These are phyloP conservation scores for Ctenoplectra terminalis DNA, from an alignment of 1,140 invertebrate genomes.

Conservation along the genomic window DNA sequence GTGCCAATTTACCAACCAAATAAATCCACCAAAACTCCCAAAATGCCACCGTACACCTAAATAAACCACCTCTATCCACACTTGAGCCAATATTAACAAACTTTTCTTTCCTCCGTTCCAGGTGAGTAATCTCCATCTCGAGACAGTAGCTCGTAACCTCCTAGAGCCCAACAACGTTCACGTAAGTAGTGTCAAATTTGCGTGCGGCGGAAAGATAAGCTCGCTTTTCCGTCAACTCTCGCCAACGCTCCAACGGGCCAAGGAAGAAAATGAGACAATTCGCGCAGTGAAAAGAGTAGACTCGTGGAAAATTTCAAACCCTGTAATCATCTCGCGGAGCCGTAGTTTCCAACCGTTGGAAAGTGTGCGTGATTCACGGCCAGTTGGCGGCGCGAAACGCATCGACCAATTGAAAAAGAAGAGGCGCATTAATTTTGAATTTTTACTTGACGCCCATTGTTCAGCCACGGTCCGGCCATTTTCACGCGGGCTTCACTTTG, in stretches of 20 bases:
- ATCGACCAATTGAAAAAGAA: slow-evolving; percentile 40
- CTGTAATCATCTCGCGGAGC: slow-evolving; percentile 7
- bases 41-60: too few species aligned
- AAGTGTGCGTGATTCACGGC: slow-evolving; percentile 17
- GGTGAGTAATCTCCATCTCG: slow-evolving; percentile 45
- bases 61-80: too few species aligned
- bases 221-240: too few species aligned
- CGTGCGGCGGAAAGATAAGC: too few species aligned
- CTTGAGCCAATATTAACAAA: too few species aligned
- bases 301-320: slow-evolving; percentile 5
- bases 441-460: slow-evolving; percentile 60
- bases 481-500: slow-evolving; percentile 47
- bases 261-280: background rate
- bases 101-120: slow-evolving; percentile 44
- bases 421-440: slow-evolving; percentile 54
- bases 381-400: slow-evolving; percentile 9
- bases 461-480: slow-evolving; percentile 28
- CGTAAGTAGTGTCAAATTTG: slow-evolving; percentile 41
- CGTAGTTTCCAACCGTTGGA: background rate
- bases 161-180: background rate
- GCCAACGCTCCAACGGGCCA: too few species aligned
- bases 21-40: too few species aligned
- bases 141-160: background rate
- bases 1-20: too few species aligned
- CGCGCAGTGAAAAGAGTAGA: background rate